Conservation (phyloP, 1,140 invertebrate genomes). For the Bactericera cockerelli region DNA sequence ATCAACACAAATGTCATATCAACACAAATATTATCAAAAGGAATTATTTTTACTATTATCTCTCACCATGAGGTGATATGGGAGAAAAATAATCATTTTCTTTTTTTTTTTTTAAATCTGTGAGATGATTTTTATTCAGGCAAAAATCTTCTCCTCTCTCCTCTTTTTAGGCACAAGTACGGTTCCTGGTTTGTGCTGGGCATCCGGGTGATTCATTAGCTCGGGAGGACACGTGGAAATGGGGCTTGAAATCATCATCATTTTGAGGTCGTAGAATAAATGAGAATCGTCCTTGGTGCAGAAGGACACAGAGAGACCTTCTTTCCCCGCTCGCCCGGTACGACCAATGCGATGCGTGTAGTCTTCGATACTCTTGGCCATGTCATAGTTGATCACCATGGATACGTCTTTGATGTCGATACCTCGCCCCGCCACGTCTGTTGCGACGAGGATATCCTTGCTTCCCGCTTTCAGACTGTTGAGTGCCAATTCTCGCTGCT, state of each 20-base stretch:
- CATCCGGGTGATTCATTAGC: slow-evolving; percentile 94
- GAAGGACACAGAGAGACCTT: slow-evolving; percentile 89
- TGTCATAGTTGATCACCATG: slow-evolving; percentile 97
- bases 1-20: too few species aligned
- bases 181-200: slow-evolving; percentile 93
- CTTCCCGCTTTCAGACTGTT: slow-evolving; percentile 84
- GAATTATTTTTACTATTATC: too few species aligned
- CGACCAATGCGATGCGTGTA: slow-evolving; percentile 99
- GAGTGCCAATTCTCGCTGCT: slow-evolving; percentile 96
- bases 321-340: slow-evolving; percentile 96
- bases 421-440: slow-evolving; percentile 98
- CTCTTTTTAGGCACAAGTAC: slow-evolving; percentile 83
- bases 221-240: slow-evolving; percentile 93
- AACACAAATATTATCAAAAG: too few species aligned
- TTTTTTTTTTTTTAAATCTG: too few species aligned
- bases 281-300: slow-evolving; percentile 91
- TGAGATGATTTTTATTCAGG: too few species aligned
- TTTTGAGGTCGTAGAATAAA: slow-evolving; percentile 95
- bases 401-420: slow-evolving; percentile 99
- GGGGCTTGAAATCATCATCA: slow-evolving; percentile 73
- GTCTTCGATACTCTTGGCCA: slow-evolving; percentile 98
- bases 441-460: slow-evolving; percentile 98
- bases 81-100: too few species aligned
- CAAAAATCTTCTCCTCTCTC: slow-evolving; percentile 89
- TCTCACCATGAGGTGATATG: too few species aligned